Conservation (phyloP, 2,113 vertebrate genomes). For the Platysternon megacephalum region DNA sequence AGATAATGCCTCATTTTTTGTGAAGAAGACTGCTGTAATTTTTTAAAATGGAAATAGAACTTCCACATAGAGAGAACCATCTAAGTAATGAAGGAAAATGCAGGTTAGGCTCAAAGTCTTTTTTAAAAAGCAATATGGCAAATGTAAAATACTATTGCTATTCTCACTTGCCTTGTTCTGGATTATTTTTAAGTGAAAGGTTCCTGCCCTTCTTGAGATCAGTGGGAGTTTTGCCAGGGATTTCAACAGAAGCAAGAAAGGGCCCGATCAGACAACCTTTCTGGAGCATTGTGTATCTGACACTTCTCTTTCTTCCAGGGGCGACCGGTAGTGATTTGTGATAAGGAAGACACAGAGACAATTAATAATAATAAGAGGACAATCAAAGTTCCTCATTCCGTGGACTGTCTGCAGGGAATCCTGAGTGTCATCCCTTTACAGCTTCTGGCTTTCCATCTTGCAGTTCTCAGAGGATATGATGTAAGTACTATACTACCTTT, state of each 20-base stretch:
- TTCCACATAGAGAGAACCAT: too few relatives aligned
- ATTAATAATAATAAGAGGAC: slow-evolving; percentile 92
- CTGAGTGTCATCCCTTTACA: slow-evolving; percentile 97
- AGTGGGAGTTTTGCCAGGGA: accelerated
- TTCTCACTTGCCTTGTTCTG: background rate
- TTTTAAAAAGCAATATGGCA: background rate
- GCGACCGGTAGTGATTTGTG: slow-evolving; percentile 95
- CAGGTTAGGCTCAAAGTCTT: background rate
- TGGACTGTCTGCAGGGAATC: slow-evolving; percentile 97
- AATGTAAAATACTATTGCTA: background rate
- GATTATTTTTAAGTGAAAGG: background rate
- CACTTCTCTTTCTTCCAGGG: slow-evolving; percentile 78
- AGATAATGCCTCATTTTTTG: background rate
- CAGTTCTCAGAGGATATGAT: slow-evolving; percentile 93
- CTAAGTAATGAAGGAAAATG: background rate
- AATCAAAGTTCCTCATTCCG: slow-evolving; percentile 95
- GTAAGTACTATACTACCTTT: slow-evolving; percentile 78
- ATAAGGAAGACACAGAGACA: slow-evolving; percentile 95
- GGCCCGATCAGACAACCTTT: background rate
- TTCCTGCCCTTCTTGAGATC: background rate
- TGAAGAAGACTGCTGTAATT: background rate
- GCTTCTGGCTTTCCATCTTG: slow-evolving; percentile 96
- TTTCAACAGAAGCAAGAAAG: background rate
- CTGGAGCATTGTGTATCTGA: background rate
- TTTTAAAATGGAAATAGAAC: too few relatives aligned